Base-by-base conservation (phyloP, 2,888 invertebrate species). In the Drosophila ustulata region DNA sequence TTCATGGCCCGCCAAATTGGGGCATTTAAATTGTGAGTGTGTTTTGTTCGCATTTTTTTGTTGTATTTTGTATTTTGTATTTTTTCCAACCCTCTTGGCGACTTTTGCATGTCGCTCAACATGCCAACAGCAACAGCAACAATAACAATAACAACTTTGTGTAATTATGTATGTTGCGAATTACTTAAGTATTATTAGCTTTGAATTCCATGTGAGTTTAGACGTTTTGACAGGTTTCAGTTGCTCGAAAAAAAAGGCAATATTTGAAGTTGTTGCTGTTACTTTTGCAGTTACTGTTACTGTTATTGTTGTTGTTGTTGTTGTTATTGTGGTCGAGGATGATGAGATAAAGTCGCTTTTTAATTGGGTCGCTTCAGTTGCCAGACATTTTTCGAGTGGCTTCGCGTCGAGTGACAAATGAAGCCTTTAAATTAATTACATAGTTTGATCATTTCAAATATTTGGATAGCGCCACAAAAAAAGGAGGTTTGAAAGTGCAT, bases 1-100 rank as follows among this genome's bases (percentile, higher is more conserved):
- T 85, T 85, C 85, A 85, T 84, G 85, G 85, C 85, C 84, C 83
- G 71, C 80, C 81, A 82, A 85, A 89, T 84, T 85, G 80, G 85
- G 87, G 74, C 85, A 85, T 89, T 89, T 82, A 68, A 69, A 64
- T 52, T 58, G 37, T 58, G 45, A 57, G 23, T 45, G 46, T 62
- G 55, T 47, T 43, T 53, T 63, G 46, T 58, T 37, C 55, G 41
- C 57, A 55, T 46, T 65, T 62, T 52, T 63, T 18, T 18, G 18
- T 18, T 18, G 18, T 18, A 18, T 18, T 51, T 64, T 61, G 52
- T 59, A 69, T 52, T 57, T 57, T 25, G 18, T 49, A 50, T 64
- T 57, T 25, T 49, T 66, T 51, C 51, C 62, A 63, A 51, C 46
- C 49, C 66, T 66, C 53, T 69, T 58, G 61, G 59, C 59, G 49